Evolutionary conservation across 1,140 invertebrate species (phyloP).

Genomic region (Grapholita molesta): DNA sequence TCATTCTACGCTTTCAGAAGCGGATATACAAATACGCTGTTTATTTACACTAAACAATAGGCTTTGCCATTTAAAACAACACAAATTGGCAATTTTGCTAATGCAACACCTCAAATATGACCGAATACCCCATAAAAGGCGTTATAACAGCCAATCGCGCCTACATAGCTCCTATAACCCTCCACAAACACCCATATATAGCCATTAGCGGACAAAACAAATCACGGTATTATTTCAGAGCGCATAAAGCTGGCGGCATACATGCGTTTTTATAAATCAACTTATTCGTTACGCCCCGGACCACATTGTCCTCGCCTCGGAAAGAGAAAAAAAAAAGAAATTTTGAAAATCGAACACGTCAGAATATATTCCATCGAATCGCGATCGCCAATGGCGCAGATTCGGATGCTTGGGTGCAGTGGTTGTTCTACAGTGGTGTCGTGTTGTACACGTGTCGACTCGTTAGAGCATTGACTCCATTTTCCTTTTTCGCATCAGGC

Average conservation of each 20-base stretch:
- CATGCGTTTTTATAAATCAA: constrained; percentile 56
- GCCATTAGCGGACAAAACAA: constrained; percentile 43
- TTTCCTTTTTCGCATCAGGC: too few relatives aligned
- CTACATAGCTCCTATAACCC: constrained; percentile 34
- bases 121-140: background rate
- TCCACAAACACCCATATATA: constrained; percentile 24
- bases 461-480: too few relatives aligned
- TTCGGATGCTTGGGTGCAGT: constrained; percentile 27
- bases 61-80: background rate
- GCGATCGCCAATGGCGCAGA: constrained; percentile 39
- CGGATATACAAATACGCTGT: background rate
- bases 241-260: constrained; percentile 34
- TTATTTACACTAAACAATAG: background rate
- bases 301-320: constrained; percentile 51
- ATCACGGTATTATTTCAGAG: constrained; percentile 35
- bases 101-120: background rate
- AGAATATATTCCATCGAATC: constrained; percentile 49
- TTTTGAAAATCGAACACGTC: constrained; percentile 45
- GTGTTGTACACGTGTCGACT: background rate
- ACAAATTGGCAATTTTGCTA: background rate
- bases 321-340: constrained; percentile 39
- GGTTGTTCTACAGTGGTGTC: constrained; percentile 19
- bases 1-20: background rate
- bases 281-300: constrained; percentile 54
- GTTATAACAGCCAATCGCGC: constrained; percentile 18